These are phyloP conservation scores for Mustela nigripes DNA, from an alignment of 2,113 vertebrate species.

Conservation along the genomic window DNA sequence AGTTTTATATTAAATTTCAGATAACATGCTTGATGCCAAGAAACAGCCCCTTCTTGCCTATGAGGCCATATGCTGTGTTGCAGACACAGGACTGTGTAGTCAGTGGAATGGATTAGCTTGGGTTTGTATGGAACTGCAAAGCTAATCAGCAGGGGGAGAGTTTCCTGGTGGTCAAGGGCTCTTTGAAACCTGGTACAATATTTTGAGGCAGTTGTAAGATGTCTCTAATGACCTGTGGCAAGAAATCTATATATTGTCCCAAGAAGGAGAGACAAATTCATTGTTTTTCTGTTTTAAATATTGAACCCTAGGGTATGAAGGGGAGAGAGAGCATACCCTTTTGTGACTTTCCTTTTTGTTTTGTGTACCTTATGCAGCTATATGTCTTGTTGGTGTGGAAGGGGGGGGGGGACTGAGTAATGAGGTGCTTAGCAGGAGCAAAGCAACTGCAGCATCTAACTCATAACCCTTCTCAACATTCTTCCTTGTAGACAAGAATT, in stretches of 20 bases:
- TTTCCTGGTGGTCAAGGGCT: slow-evolving; percentile 44
- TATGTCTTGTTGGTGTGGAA: slow-evolving; percentile 66
- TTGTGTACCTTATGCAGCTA: slow-evolving; percentile 67
- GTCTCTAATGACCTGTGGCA: slow-evolving; percentile 75
- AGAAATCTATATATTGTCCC: slow-evolving; percentile 75
- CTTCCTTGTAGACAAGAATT: background rate
- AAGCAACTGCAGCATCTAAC: background rate
- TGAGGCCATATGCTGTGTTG: background rate
- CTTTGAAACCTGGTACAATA: slow-evolving; percentile 78
- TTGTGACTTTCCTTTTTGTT: slow-evolving; percentile 73
- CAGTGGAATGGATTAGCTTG: background rate
- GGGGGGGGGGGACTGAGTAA: slow-evolving; percentile 25
- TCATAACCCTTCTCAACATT: background rate
- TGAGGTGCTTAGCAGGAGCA: background rate
- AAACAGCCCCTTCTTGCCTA: slow-evolving; percentile 7
- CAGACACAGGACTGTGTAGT: background rate
- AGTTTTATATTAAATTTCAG: slow-evolving; percentile 48
- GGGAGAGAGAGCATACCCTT: background rate
- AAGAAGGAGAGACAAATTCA: slow-evolving; percentile 72
- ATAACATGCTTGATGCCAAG: slow-evolving; percentile 25
- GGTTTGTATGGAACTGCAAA: background rate
- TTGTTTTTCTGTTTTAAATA: slow-evolving; percentile 76
- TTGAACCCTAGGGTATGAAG: background rate
- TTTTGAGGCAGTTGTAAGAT: slow-evolving; percentile 75
- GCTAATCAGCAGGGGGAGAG: background rate